Base-by-base conservation (phyloP, 2,113 vertebrate genomes). In the Lagopus muta region DNA sequence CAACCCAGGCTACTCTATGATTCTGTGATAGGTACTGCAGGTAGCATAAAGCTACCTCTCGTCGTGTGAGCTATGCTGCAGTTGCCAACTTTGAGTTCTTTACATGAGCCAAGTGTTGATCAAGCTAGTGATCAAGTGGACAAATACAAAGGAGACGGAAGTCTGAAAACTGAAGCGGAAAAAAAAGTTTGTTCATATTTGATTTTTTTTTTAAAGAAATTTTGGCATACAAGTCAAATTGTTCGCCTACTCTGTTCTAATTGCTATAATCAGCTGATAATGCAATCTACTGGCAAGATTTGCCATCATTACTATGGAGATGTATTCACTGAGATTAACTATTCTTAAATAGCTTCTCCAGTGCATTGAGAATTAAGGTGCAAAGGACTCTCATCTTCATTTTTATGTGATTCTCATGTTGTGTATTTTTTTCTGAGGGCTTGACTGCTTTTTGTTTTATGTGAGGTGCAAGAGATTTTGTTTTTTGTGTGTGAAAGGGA, bases 261-360 rank as follows among this genome's bases (percentile, higher is more conserved):
- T 88, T 73, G 82, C 84, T 94, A 14, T 79, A 88, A 93, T 92
- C 88, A 86, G 42, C 70, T 64, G 74, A 83, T 88, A 95, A 80
- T 74, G 57, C 57, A 78, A 4, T 84, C 74, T 93, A 22, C 71
- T 82, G 66, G 27, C 79, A 86, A 60, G 70, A 36, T 72, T 89
- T 82, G 30, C 65, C 77, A 42, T 83, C 47, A 74, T 92, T 86
- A 58, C 80, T 93, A 89, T 95, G 92, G 73, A 94, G 81, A 93
- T 86, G 16, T 47, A 78, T 75, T 93, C 83, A 75, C 47, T 52
- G 65, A 78, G 80, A 94, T 84, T 86, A 94, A 86, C 57, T 65
- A 61, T 65, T 88, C 76, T 69, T 67, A 83, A 95, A 74, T 75
- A 82, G 54, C 61, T 90, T 86, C 82, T 90, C 65, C 50, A 40